phyloP scores from a whole-genome alignment of 2,888 invertebrate species.

The Chrysolina oricalcia region DNA sequence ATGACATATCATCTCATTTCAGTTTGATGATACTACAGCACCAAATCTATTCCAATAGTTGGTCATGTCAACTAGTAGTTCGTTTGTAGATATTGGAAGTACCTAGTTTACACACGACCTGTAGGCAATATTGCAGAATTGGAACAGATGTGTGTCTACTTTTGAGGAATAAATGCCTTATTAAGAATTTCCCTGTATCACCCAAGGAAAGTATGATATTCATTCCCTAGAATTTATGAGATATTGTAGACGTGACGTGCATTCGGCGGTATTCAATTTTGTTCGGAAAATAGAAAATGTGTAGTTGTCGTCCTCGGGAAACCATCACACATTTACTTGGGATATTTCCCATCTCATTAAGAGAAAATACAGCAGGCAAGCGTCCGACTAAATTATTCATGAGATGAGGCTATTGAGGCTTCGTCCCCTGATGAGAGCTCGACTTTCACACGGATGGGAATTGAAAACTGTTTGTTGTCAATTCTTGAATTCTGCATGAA shows the following conservation, averaged over 20 bases:
- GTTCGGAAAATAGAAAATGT: slow-evolving; percentile 7
- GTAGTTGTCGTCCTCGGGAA: neutral
- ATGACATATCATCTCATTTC: too few relatives aligned
- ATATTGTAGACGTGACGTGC: neutral
- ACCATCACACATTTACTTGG: slow-evolving; percentile 14
- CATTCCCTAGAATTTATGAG: neutral
- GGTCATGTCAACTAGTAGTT: too few relatives aligned
- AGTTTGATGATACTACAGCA: too few relatives aligned
- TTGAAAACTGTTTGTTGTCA: neutral
- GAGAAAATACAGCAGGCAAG: slow-evolving; percentile 1
- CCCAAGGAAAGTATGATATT: neutral
- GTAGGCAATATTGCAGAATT: too few relatives aligned
- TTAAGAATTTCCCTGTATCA: too few relatives aligned
- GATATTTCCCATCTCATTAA: slow-evolving; percentile 5
- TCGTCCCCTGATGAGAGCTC: neutral
- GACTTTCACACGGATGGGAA: neutral
- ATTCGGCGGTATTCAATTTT: neutral
- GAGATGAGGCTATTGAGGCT: neutral
- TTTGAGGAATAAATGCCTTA: neutral
- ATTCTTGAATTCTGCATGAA: neutral
- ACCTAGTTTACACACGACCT: too few relatives aligned
- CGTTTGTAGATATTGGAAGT: too few relatives aligned
- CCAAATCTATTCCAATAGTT: too few relatives aligned
- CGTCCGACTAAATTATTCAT: slow-evolving; percentile 8
- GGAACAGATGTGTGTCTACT: too few relatives aligned